Base-by-base conservation (phyloP, 2,888 invertebrate genomes). In the Macrosoma leucophasiata region DNA sequence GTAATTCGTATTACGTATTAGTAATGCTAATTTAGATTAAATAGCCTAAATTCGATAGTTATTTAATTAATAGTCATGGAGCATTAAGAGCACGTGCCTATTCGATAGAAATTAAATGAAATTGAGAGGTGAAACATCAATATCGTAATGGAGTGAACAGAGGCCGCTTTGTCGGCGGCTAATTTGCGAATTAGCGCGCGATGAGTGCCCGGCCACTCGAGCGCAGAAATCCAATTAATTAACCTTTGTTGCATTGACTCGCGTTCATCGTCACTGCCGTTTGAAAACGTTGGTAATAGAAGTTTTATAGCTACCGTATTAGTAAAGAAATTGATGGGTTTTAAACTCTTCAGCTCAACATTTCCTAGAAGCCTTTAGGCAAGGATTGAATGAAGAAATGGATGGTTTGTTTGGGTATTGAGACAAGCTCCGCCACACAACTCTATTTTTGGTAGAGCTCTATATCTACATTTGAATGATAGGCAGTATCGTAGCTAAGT, bases 151-250 rank as follows among this genome's bases (percentile, higher is more conserved):
- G 62, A 59, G 56, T 51, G 63, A 60, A 65, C 63, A 57, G 64
- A 62, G 63, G 63, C 58, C 66, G 65, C 76, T 70, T 67, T 68
- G 73, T 63, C 60, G 57, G 47, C 52, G 50, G 54, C 63, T 75
- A 77, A 78, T 79, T 81, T 70, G 56, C 62, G 62, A 79, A 78
- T 81, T 81, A 79, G 62, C 60, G 62, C 47, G 58, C 49, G 59
- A 47, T 48, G 67, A 70, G 64, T 60, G 70, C 55, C 55, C 54
- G 55, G 58, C 63, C 76, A 74, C 74, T 77, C 73, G 64, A 61
- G 69, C 70, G 70, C 65, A 52, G n/a, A 62, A 68, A 79, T 76
- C 65, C 62, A 67, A 75, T 79, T 77, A 74, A 72, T 72, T 71
- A 66, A 64, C 69, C 69, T 72, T 73, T 71, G 66, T 65, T 64